These are phyloP conservation scores for Dipodomys spectabilis DNA, from an alignment of 2,113 vertebrate genomes.

Conservation along the genomic window DNA sequence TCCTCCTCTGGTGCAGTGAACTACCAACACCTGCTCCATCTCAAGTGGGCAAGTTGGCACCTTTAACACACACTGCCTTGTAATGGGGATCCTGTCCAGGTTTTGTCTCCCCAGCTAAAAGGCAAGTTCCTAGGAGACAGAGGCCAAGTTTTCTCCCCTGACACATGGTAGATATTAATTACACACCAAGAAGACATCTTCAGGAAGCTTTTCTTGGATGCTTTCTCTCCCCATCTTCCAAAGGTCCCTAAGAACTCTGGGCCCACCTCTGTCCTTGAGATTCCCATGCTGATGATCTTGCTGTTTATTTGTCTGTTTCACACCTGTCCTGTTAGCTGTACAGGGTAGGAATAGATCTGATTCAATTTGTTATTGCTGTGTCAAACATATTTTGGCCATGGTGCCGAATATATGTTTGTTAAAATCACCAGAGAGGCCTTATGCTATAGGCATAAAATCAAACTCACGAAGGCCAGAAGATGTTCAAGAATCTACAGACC, in stretches of 20 bases:
- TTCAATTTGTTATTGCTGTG: not conserved
- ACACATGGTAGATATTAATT: not conserved
- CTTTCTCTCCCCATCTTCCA: not conserved
- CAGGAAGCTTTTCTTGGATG: conserved; percentile 4
- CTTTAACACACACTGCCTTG: not conserved
- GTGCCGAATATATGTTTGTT: not conserved
- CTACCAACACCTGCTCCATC: not conserved
- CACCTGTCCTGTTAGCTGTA: not conserved
- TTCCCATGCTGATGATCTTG: not conserved
- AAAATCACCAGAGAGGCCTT: conserved; percentile 3
- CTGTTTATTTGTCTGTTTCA: not conserved
- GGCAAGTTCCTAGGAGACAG: not conserved
- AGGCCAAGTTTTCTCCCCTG: conserved; percentile 11
- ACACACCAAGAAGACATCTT: not conserved
- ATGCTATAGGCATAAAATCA: not conserved
- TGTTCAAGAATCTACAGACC: not conserved
- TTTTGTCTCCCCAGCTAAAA: not conserved
- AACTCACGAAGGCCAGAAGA: not conserved
- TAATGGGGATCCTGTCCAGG: not conserved
- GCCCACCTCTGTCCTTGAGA: not conserved
- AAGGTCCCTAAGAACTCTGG: not conserved
- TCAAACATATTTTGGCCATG: not conserved
- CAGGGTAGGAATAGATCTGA: not conserved
- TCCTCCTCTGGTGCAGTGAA: not conserved
- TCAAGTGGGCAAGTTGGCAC: not conserved